These are phyloP conservation scores for Heteromyza rotundicornis DNA, from an alignment of 2,888 invertebrate species.

Conservation along the genomic window DNA sequence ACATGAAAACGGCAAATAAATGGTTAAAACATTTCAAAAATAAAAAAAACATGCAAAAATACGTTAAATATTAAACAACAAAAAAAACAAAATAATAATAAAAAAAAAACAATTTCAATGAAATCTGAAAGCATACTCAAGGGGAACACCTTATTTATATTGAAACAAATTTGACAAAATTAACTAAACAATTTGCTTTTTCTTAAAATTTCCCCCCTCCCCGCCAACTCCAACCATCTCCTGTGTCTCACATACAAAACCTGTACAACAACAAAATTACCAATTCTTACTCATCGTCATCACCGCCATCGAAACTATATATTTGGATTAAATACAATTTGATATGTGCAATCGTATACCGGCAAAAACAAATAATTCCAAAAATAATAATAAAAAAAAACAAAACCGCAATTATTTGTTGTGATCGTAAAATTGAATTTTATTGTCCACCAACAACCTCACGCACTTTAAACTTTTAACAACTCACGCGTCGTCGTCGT, in stretches of 20 bases:
- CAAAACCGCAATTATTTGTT: constrained; percentile 53
- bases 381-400: constrained; percentile 34
- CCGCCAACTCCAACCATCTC: constrained; percentile 3
- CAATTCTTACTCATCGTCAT: too few species aligned
- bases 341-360: background rate
- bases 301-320: too few species aligned
- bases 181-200: constrained; percentile 36
- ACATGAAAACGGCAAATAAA: background rate
- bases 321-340: too few species aligned
- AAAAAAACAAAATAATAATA: too few species aligned
- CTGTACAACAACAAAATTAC: constrained; percentile 12
- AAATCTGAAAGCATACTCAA: constrained; percentile 11
- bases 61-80: background rate
- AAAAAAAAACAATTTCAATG: too few species aligned
- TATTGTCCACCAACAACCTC: constrained; percentile 45
- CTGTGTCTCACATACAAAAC: constrained; percentile 1
- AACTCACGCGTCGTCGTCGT: constrained; percentile 30
- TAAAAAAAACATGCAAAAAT: background rate
- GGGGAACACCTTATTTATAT: background rate
- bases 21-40: background rate
- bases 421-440: constrained; percentile 60
- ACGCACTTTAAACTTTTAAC: constrained; percentile 33
- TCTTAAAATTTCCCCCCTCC: constrained; percentile 13
- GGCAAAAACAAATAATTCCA: constrained; percentile 6
- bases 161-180: constrained; percentile 10